phyloP scores from a whole-genome alignment of 2,888 invertebrate species.

The Epirrhoe alternata region DNA sequence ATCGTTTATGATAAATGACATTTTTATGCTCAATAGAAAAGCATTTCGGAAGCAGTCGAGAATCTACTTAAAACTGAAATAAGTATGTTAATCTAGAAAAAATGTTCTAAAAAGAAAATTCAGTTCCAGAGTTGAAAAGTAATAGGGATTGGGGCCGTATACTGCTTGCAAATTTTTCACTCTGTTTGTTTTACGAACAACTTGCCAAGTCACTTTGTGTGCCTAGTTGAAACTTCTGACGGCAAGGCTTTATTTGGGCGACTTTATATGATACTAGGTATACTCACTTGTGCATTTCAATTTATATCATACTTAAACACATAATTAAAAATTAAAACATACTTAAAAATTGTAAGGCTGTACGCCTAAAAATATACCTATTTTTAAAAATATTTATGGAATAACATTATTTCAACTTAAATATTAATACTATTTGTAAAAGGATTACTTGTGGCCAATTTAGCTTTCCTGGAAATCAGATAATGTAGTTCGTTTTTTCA shows the following conservation, averaged over 20 bases:
- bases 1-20: too few relatives aligned
- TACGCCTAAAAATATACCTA: too few relatives aligned
- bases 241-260: conserved; percentile 21
- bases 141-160: conserved; percentile 34
- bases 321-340: too few relatives aligned
- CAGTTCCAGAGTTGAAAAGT: conserved; percentile 36
- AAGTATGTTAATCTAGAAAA: conserved; percentile 28
- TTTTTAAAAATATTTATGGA: too few relatives aligned
- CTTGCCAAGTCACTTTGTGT: conserved; percentile 41
- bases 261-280: background rate
- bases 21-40: background rate
- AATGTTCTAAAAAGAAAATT: conserved; percentile 32
- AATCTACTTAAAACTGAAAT: conserved; percentile 19
- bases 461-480: background rate
- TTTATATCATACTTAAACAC: too few relatives aligned
- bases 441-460: too few relatives aligned
- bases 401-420: too few relatives aligned
- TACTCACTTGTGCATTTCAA: background rate
- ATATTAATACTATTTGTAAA: too few relatives aligned
- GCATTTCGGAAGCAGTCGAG: background rate
- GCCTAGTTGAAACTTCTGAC: conserved; percentile 31
- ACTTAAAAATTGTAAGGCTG: too few relatives aligned
- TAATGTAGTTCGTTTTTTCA: background rate
- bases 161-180: conserved; percentile 44
- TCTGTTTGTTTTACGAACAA: conserved; percentile 40